Conservation (phyloP, 2,888 invertebrate species). For the Microdon myrmicae region DNA sequence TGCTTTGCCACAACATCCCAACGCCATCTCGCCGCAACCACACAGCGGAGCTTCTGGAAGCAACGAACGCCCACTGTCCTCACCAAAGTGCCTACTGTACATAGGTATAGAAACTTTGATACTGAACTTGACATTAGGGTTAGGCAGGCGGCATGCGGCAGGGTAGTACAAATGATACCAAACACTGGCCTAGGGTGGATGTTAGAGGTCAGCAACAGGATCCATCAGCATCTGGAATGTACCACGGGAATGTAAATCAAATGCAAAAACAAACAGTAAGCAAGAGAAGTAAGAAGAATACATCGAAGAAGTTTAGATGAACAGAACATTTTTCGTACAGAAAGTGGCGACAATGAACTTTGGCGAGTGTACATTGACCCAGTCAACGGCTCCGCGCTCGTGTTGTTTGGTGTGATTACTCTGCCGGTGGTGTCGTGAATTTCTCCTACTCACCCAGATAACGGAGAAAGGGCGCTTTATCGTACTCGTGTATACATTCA, state of each 20-base stretch:
- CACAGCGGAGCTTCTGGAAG: slow-evolving; percentile 7
- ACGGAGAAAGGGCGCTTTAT: slow-evolving; percentile 20
- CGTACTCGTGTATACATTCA: slow-evolving; percentile 9
- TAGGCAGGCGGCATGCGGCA: slow-evolving; percentile 5
- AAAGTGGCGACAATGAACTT: slow-evolving; percentile 48
- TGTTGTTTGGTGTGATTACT: not conserved
- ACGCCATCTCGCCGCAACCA: slow-evolving; percentile 16
- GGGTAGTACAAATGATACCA: not conserved
- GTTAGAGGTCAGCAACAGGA: slow-evolving; percentile 17
- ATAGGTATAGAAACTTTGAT: not conserved
- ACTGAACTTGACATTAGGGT: slow-evolving; percentile 46
- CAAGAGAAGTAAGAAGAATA: slow-evolving; percentile 12
- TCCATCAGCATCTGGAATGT: slow-evolving; percentile 19
- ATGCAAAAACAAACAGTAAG: slow-evolving; percentile 1
- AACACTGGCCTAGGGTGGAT: not conserved
- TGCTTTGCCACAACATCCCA: slow-evolving; percentile 25
- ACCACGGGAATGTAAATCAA: slow-evolving; percentile 4
- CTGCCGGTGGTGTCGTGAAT: slow-evolving; percentile 9
- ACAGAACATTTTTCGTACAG: slow-evolving; percentile 19
- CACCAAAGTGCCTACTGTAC: slow-evolving; percentile 16
- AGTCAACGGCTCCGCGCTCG: slow-evolving; percentile 41
- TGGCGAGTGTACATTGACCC: slow-evolving; percentile 47
- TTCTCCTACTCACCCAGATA: slow-evolving; percentile 46
- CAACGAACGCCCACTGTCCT: slow-evolving; percentile 29
- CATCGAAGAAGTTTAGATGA: too few relatives aligned